Evolutionary conservation across 2,888 invertebrate species (phyloP).

Genomic region (Tortrix viridana): DNA sequence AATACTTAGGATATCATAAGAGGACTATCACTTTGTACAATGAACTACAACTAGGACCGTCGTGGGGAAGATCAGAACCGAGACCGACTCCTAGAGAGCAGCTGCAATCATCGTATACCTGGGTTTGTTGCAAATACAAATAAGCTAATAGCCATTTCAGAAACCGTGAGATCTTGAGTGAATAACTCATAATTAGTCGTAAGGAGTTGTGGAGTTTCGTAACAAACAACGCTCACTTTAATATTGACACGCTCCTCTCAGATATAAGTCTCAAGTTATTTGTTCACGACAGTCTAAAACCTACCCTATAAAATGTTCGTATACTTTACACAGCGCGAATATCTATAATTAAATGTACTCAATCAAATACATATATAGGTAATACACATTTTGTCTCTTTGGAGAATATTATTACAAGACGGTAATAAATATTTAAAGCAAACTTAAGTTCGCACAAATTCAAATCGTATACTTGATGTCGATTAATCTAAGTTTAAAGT

Average conservation of each 20-base stretch:
- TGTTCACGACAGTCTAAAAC: conserved; percentile 59
- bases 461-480: conserved; percentile 54
- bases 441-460: conserved; percentile 65
- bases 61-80: conserved; percentile 68
- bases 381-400: conserved; percentile 73
- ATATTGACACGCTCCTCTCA: conserved; percentile 17
- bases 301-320: conserved; percentile 72
- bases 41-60: conserved; percentile 72
- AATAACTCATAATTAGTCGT: not conserved
- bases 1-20: conserved; percentile 82
- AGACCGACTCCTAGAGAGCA: conserved; percentile 45
- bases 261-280: conserved; percentile 40
- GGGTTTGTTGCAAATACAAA: not conserved
- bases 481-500: conserved; percentile 57
- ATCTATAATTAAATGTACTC: conserved; percentile 60
- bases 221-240: not conserved
- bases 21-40: conserved; percentile 84
- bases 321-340: conserved; percentile 80
- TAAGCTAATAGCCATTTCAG: not conserved
- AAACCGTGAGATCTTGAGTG: not conserved
- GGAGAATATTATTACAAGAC: conserved; percentile 67
- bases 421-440: conserved; percentile 55
- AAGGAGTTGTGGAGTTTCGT: no score
- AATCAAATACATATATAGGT: conserved; percentile 63
- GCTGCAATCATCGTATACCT: conserved; percentile 8